Conservation (phyloP, 2,888 invertebrate genomes). For the Carabus problematicus region DNA sequence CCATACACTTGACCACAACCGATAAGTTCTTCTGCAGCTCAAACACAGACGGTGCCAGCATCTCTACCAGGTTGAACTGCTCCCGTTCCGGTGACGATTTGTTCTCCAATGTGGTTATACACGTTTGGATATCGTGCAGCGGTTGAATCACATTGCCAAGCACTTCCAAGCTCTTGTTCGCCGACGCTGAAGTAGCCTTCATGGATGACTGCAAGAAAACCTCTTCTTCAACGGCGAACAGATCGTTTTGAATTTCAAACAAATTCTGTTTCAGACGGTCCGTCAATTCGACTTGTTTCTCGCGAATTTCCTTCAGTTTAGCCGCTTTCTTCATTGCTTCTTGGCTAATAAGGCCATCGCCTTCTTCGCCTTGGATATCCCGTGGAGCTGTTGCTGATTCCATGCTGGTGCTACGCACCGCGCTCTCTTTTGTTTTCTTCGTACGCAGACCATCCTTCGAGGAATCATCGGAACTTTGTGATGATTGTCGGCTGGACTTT, state of each 20-base stretch:
- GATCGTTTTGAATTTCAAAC: conserved; percentile 63
- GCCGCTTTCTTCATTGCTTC: conserved; percentile 57
- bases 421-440: conserved; percentile 47
- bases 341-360: conserved; percentile 65
- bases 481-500: conserved; percentile 49
- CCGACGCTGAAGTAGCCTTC: conserved; percentile 72
- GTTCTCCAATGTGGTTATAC: conserved; percentile 63
- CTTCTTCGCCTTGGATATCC: conserved; percentile 66
- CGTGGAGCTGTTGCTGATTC: conserved; percentile 58
- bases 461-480: conserved; percentile 62
- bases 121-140: conserved; percentile 69
- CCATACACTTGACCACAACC: conserved; percentile 73
- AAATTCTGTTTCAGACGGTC: conserved; percentile 56
- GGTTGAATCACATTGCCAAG: conserved; percentile 69
- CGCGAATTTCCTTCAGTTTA: conserved; percentile 58
- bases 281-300: conserved; percentile 52
- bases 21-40: conserved; percentile 36
- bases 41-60: conserved; percentile 64
- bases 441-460: conserved; percentile 56
- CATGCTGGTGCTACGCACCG: conserved; percentile 57
- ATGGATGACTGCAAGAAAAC: conserved; percentile 69
- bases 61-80: conserved; percentile 65
- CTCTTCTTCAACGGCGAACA: conserved; percentile 70
- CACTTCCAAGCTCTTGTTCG: conserved; percentile 71
- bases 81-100: conserved; percentile 57